phyloP scores from a whole-genome alignment of 2,113 vertebrate genomes.

The Rana temporaria region DNA sequence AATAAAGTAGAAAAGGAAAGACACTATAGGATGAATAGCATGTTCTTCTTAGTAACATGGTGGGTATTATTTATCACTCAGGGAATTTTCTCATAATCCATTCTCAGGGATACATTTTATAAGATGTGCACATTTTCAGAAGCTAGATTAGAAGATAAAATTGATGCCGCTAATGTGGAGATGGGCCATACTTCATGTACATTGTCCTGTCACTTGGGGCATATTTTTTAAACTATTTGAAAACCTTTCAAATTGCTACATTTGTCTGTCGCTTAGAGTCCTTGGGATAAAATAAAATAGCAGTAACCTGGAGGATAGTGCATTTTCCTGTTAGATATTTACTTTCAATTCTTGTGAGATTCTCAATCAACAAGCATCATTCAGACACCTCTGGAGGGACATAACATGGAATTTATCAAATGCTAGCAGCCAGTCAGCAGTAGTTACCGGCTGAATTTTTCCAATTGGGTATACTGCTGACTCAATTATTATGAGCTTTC shows the following conservation, averaged over 20 bases:
- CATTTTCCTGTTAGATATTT: conserved; percentile 29
- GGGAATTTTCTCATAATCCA: conserved; percentile 2
- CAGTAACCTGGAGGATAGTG: conserved; percentile 19
- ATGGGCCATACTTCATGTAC: conserved; percentile 6
- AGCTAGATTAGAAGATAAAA: conserved; percentile 24
- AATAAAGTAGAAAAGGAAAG: conserved; percentile 42
- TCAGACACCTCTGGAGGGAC: conserved; percentile 29
- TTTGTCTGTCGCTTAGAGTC: conserved; percentile 36
- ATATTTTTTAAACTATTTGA: conserved; percentile 41
- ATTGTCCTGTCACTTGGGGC: conserved; percentile 37
- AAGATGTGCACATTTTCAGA: conserved; percentile 20
- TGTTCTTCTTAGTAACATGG: background rate
- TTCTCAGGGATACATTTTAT: background rate
- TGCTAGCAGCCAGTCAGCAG: conserved; percentile 27
- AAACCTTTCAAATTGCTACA: conserved; percentile 42
- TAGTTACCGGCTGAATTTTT: conserved; percentile 34
- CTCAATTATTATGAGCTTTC: conserved; percentile 56
- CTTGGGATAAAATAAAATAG: conserved; percentile 45
- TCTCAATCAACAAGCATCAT: conserved; percentile 41
- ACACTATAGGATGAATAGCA: conserved; percentile 16
- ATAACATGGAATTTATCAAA: conserved; percentile 48
- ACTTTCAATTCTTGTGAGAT: conserved; percentile 37
- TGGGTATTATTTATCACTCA: conserved; percentile 9
- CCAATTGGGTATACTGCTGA: conserved; percentile 50
- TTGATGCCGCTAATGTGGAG: background rate